Evolutionary conservation across 2,888 invertebrate species (phyloP).

Genomic region (Leptinotarsa haldemani): DNA sequence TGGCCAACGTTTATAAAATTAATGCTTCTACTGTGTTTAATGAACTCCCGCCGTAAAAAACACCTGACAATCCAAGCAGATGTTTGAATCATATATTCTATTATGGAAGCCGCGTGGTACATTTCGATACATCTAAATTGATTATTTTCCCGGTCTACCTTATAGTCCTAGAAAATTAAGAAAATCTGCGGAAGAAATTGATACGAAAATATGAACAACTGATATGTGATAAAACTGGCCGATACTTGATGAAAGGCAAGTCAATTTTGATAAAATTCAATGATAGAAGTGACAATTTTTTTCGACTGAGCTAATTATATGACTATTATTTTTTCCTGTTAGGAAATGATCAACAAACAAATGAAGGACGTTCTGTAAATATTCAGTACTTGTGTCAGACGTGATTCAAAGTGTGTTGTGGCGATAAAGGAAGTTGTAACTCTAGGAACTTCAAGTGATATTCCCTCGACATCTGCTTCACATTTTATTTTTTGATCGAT

Average conservation of each 20-base stretch:
- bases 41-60: constrained; percentile 12
- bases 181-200: not conserved
- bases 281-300: not conserved
- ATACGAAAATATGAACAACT: not conserved
- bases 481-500: no score
- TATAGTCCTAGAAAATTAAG: not conserved
- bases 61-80: constrained; percentile 19
- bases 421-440: no score
- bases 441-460: no score
- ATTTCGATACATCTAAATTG: constrained; percentile 15
- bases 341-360: no score
- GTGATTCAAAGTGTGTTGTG: no score
- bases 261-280: no score
- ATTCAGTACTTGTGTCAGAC: no score
- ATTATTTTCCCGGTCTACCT: constrained; percentile 1
- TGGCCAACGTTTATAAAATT: not conserved
- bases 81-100: constrained; percentile 15
- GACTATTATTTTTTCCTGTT: no score
- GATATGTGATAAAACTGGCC: not conserved
- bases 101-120: constrained; percentile 14
- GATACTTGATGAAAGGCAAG: no score
- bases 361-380: no score
- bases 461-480: no score
- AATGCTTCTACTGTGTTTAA: constrained; percentile 11
- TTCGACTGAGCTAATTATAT: no score